These are phyloP conservation scores for Ectemnius continuus DNA, from an alignment of 2,888 invertebrate species.

Conservation along the genomic window DNA sequence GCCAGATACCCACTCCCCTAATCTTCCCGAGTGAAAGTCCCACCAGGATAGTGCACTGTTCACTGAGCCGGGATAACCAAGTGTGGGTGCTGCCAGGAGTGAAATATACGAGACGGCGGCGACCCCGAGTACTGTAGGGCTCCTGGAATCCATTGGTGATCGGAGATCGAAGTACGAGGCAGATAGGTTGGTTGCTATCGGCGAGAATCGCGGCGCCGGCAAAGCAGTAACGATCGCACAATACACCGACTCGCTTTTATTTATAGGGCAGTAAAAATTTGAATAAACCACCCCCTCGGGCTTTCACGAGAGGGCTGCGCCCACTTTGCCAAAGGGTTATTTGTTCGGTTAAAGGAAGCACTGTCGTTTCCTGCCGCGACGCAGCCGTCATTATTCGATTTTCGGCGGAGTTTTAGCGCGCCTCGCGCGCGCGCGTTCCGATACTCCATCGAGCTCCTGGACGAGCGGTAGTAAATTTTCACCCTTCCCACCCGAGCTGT, in stretches of 20 bases:
- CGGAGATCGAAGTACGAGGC: conserved; percentile 4
- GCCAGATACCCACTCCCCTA: background rate
- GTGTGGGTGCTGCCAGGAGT: too few species aligned
- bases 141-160: conserved; percentile 38
- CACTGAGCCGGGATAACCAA: too few species aligned
- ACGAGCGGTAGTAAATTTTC: conserved; percentile 69
- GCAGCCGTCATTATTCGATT: conserved; percentile 57
- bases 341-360: conserved; percentile 66
- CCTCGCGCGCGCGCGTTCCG: conserved; percentile 17
- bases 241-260: conserved; percentile 56
- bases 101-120: too few species aligned
- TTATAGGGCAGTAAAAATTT: conserved; percentile 70
- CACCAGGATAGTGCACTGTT: too few species aligned
- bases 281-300: conserved; percentile 63
- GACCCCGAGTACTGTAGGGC: conserved; percentile 37
- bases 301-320: conserved; percentile 32
- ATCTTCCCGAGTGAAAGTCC: background rate
- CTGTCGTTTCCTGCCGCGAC: conserved; percentile 38
- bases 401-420: conserved; percentile 61
- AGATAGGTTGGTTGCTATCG: conserved; percentile 10
- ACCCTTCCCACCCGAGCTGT: conserved; percentile 67
- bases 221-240: conserved; percentile 50
- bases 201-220: conserved; percentile 42
- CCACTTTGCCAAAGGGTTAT: conserved; percentile 55
- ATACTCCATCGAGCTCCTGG: conserved; percentile 44